phyloP scores from a whole-genome alignment of 35 echinoderm and acorn worm species.

The Hemicentrotus pulcherrimus region DNA sequence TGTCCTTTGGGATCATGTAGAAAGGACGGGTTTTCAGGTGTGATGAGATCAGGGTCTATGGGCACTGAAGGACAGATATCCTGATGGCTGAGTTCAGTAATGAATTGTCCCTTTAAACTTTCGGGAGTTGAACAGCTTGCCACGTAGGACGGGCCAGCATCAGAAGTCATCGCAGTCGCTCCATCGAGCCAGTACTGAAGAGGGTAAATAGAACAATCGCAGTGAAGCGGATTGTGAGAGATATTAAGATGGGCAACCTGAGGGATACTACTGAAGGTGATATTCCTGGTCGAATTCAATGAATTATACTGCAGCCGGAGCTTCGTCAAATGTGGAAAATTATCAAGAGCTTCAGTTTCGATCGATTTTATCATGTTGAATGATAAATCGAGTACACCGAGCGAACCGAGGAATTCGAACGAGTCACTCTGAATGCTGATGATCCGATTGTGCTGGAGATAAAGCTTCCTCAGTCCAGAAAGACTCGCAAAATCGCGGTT shows the following conservation, averaged over 20 bases:
- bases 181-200: slow-evolving; percentile 27
- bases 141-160: neutral
- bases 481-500: slow-evolving; percentile 27
- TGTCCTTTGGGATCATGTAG: neutral
- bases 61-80: slow-evolving; percentile 12
- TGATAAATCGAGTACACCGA: neutral
- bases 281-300: neutral
- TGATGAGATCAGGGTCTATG: neutral
- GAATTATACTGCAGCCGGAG: neutral
- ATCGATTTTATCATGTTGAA: slow-evolving; percentile 3
- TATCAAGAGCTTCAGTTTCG: neutral
- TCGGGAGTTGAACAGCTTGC: slow-evolving; percentile 8
- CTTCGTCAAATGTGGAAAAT: neutral
- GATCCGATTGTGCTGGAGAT: neutral
- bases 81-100: neutral
- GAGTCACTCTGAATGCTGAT: neutral
- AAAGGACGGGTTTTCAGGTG: neutral
- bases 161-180: neutral
- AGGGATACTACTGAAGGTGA: neutral
- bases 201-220: slow-evolving; percentile 27
- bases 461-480: neutral
- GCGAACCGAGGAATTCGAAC: neutral
- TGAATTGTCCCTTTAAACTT: neutral
- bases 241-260: neutral
- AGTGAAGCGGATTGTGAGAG: neutral